phyloP scores from a whole-genome alignment of 2,888 invertebrate species.

The Pogonocherus hispidulus region DNA sequence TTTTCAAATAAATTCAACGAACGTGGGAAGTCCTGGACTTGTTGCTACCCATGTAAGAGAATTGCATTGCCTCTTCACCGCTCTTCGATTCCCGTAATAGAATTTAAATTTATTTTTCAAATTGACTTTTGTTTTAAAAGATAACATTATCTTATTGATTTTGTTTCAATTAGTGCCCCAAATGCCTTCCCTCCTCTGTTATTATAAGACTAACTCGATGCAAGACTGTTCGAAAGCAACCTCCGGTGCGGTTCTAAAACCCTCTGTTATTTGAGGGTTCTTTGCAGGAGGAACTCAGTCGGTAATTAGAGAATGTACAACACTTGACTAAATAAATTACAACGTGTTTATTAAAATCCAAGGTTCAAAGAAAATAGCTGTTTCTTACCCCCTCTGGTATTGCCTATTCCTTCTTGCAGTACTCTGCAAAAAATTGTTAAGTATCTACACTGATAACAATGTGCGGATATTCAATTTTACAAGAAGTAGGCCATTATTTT shows the following conservation, averaged over 20 bases:
- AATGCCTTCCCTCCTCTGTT: constrained; percentile 7
- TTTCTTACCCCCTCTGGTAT: no score
- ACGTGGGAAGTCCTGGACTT: neutral
- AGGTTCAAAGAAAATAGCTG: neutral
- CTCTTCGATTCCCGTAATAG: neutral
- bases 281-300: constrained; percentile 9
- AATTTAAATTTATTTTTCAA: constrained; percentile 1
- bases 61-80: neutral
- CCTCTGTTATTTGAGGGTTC: constrained; percentile 25
- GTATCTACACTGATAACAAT: no score
- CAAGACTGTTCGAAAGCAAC: constrained; percentile 25
- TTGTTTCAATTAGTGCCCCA: constrained; percentile 11
- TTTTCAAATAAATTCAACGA: neutral
- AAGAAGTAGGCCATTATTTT: no score
- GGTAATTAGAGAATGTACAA: constrained; percentile 25
- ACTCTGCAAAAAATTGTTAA: no score
- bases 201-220: constrained; percentile 28
- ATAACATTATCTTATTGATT: constrained; percentile 17
- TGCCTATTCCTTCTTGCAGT: no score
- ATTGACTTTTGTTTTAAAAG: constrained; percentile 25
- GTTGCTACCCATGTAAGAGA: neutral
- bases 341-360: constrained; percentile 7
- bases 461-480: no score
- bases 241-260: neutral
- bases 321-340: constrained; percentile 19